phyloP scores from a whole-genome alignment of 2,797 vertebrate species.

The Tragelaphus eurycerus region DNA sequence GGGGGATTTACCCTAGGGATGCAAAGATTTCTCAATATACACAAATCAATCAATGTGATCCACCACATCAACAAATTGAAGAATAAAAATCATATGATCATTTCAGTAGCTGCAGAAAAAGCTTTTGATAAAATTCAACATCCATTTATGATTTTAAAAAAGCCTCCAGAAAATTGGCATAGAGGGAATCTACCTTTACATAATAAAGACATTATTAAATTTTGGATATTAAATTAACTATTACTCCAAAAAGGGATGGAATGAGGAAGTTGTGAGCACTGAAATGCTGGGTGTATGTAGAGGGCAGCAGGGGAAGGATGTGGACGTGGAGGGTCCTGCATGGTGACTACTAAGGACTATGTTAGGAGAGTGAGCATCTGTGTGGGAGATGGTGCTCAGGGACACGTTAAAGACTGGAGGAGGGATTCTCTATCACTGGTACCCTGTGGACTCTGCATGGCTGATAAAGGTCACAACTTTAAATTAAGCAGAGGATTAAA shows the following conservation, averaged over 20 bases:
- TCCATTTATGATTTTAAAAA: not conserved
- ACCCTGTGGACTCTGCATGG: not conserved
- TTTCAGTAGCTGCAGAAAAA: not conserved
- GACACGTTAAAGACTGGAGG: fast-evolving
- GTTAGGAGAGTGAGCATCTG: not conserved
- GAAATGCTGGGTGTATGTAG: too few relatives aligned
- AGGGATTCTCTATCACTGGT: not conserved
- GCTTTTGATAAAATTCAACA: not conserved
- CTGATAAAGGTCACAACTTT: not conserved
- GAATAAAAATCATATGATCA: not conserved
- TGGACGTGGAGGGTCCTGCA: too few relatives aligned
- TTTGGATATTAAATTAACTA: not conserved
- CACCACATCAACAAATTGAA: not conserved
- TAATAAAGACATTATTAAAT: not conserved
- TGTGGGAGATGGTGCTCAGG: not conserved
- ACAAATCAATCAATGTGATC: not conserved
- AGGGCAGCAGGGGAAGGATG: not conserved
- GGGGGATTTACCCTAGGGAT: not conserved
- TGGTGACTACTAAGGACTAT: not conserved
- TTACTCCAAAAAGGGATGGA: too few relatives aligned
- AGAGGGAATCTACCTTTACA: not conserved
- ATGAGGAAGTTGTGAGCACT: too few relatives aligned
- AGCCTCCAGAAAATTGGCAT: not conserved
- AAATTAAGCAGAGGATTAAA: not conserved
- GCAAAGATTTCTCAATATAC: not conserved